Base-by-base conservation (phyloP, 2,888 invertebrate species). In the Agrotis segetum region DNA sequence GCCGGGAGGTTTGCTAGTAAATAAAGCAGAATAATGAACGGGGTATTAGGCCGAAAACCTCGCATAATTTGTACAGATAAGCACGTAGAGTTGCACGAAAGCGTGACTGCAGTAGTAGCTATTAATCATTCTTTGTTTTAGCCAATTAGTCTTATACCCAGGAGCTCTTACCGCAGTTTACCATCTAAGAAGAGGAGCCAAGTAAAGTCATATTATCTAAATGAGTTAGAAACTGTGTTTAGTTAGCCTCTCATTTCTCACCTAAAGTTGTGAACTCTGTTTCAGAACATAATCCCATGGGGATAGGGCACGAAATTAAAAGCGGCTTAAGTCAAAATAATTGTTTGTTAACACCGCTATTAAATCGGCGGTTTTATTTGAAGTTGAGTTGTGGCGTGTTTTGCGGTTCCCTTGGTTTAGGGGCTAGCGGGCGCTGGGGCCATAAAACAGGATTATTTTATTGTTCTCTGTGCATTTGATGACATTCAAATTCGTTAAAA, bases 331-430 rank as follows among this genome's bases (percentile, higher is more conserved):
- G 85, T 85, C 85, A 76, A 84, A 85, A 85, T 89, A 88, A 89
- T 88, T 86, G 88, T 83, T 86, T 85, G 87, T 87, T 89, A 88
- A 89, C 87, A 78, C 88, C 83, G 70, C 74, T 52, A 83, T 88
- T 84, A 87, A 70, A 58, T 21, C 11, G n/a, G 21, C 44, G 49
- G 66, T 68, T 79, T 81, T 66, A 72, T 59, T 76, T 40, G 19
- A 52, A 76, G 74, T 52, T 67, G 67, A 60, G 79, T 62, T 79
- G 55, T 49, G 44, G 49, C 49, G 13, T 40, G 44, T 52, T 55
- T 71, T 47, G 24, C n/a, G 44, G 17, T 50, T 21, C 46, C 46
- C 59, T 19, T 13, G 60, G 29, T 58, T 79, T 79, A 79, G 47
- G 34, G 64, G 34, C 34, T 40, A 47, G 71, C 34, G 58, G 46